Conservation (phyloP, 2,888 invertebrate species). For the Syritta pipiens region DNA sequence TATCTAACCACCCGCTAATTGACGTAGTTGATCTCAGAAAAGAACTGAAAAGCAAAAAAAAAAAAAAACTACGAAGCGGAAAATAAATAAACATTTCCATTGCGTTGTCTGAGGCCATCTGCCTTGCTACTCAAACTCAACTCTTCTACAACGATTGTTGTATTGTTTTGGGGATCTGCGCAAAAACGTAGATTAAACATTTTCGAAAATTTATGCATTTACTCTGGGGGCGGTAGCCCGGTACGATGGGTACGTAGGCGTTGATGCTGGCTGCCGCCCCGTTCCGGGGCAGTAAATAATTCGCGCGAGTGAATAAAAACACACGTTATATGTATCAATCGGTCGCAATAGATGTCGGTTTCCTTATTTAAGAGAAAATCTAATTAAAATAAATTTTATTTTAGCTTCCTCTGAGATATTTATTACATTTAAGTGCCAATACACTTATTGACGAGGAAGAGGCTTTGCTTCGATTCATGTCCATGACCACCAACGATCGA, state of each 20-base stretch:
- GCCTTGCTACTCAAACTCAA: conserved; percentile 1
- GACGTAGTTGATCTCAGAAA: conserved; percentile 36
- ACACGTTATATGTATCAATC: neutral
- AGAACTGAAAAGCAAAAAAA: conserved; percentile 1
- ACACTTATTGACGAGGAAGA: conserved; percentile 34
- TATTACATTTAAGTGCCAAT: conserved; percentile 37
- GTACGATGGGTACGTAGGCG: too few species aligned
- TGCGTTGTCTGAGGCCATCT: conserved; percentile 41
- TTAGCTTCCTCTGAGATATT: conserved; percentile 21
- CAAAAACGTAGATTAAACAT: conserved; percentile 40
- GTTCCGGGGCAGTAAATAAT: conserved; percentile 63
- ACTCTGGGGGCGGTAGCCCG: conserved; percentile 71
- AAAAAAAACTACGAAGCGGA: conserved; percentile 17
- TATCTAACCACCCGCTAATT: conserved; percentile 39
- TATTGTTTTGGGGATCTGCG: conserved; percentile 40
- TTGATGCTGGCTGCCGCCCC: conserved; percentile 10
- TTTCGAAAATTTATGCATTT: conserved; percentile 68
- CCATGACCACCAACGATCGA: neutral
- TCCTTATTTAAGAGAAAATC: neutral
- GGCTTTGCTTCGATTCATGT: neutral
- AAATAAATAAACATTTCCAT: conserved; percentile 1
- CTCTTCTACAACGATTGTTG: conserved; percentile 31
- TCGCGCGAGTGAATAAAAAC: conserved; percentile 46
- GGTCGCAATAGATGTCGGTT: neutral
- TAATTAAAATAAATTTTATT: conserved; percentile 10